Evolutionary conservation across 2,113 vertebrate species (phyloP), one percentile per base, ranked within the genome.

Genomic region (Eolophus roseicapilla): DNA sequence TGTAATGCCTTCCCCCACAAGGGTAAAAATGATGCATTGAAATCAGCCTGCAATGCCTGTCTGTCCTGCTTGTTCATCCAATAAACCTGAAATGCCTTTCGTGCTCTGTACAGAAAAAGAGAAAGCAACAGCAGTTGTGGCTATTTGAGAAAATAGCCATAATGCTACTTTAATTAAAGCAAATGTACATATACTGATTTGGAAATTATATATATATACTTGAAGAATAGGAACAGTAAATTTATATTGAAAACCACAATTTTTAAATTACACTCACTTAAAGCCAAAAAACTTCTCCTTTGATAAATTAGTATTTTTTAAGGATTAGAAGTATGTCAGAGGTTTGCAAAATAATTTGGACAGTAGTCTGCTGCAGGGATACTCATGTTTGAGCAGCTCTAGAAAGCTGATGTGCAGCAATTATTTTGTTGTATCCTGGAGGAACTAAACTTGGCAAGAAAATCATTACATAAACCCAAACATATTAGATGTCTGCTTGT

Each of bases 341-440:
- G 82, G 35, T 52, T 82, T 94, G 28, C 53, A 96, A 90, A 96
- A 74, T 79, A 90, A 88, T 94, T 84, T 90, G 78, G 55, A 87
- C 20, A 78, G 39, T 53, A 87, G 7, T 52, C 25, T 78, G 71
- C 35, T 96, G 75, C 50, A 90, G 90, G 57, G 84, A 59, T 95
- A 82, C 65, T 94, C 14, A 4, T 69, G 33, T 94, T 95, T 94
- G 63, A 94, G 88, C 60, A 91, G 60, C 57, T 81, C 47, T 69
- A 85, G 60, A 94, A 91, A 77, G 60, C 63, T 93, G n/a, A 94
- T 85, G 75, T 92, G 20, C 35, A 95, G 68, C 71, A 76, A 94
- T 91, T 91, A 83, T 95, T 91, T 90, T 91, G 17, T 96, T 86
- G n/a, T 95, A 71, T 96, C 83, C 82, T 70, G 85, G 15, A 86